Percentiles rank a stretch among this genome's conserved stretches.
Conservation (phyloP, 2,797 vertebrate species). For the Mallotus villosus region DNA sequence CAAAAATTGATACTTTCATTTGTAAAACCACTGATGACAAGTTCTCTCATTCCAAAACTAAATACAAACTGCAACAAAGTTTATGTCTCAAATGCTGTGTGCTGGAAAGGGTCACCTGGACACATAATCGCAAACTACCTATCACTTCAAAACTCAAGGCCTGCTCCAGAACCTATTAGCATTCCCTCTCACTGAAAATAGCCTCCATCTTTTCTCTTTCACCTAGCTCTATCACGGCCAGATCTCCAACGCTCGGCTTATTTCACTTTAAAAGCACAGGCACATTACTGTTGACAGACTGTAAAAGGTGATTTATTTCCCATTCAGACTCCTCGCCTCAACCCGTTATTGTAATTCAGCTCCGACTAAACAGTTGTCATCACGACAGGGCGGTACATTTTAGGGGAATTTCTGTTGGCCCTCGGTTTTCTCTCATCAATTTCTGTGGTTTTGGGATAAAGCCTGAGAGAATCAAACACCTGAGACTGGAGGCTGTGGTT, state of each 20-base stretch:
- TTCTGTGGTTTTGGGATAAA: conserved; percentile 20
- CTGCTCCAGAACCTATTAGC: conserved; percentile 40
- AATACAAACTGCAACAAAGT: background rate
- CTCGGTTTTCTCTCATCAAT: conserved; percentile 35
- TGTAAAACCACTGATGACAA: too few relatives aligned
- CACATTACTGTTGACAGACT: conserved; percentile 67
- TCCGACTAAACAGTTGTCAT: conserved; percentile 53
- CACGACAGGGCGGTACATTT: conserved; percentile 18
- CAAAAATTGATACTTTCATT: too few relatives aligned
- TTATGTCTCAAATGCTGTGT: background rate
- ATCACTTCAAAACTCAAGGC: conserved; percentile 30
- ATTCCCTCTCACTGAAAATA: conserved; percentile 31
- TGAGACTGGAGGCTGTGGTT: background rate
- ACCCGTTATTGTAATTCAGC: conserved; percentile 66
- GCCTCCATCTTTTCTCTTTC: conserved; percentile 8
- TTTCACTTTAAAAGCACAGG: conserved; percentile 61
- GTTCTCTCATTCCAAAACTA: too few relatives aligned
- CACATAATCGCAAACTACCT: conserved; percentile 26
- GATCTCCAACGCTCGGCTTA: conserved; percentile 48
- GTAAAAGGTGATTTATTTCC: conserved; percentile 69
- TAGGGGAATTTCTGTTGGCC: conserved; percentile 20
- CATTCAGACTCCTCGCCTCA: conserved; percentile 35
- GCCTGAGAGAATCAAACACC: background rate
- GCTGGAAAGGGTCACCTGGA: conserved; percentile 33
- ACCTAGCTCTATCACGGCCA: conserved; percentile 41